These are phyloP conservation scores for Drosophila lacteicornis DNA, from an alignment of 1,140 invertebrate genomes.

Conservation along the genomic window DNA sequence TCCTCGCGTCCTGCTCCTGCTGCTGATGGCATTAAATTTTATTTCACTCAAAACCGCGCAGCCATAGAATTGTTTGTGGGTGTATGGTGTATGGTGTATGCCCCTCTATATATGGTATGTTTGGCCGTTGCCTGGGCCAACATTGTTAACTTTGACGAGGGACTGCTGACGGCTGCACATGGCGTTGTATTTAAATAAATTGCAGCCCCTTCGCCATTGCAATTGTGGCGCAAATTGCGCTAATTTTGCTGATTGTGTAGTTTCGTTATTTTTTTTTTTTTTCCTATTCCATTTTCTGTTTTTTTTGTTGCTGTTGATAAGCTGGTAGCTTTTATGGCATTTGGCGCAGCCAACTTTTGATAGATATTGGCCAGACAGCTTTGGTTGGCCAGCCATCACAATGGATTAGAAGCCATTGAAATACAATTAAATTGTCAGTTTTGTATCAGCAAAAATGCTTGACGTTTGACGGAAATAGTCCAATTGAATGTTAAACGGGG, in stretches of 20 bases:
- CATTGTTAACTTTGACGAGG: slow-evolving; percentile 57
- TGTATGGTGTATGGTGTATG: not conserved
- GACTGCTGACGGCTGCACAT: slow-evolving; percentile 55
- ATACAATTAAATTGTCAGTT: slow-evolving; percentile 37
- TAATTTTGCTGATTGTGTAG: slow-evolving; percentile 70
- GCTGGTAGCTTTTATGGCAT: slow-evolving; percentile 52
- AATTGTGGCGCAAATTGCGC: slow-evolving; percentile 74
- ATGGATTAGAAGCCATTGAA: slow-evolving; percentile 33
- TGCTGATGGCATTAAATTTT: slow-evolving; percentile 78
- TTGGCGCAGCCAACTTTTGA: slow-evolving; percentile 46
- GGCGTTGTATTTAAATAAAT: slow-evolving; percentile 69
- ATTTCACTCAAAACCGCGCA: slow-evolving; percentile 67
- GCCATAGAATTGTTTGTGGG: slow-evolving; percentile 48
- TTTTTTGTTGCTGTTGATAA: slow-evolving; percentile 28
- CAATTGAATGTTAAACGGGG: slow-evolving; percentile 4
- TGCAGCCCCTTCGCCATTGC: slow-evolving; percentile 55
- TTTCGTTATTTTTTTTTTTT: slow-evolving; percentile 47
- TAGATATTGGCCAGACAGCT: slow-evolving; percentile 60
- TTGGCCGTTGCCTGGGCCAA: slow-evolving; percentile 33
- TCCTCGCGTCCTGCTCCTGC: slow-evolving; percentile 7
- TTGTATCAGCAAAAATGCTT: not conserved
- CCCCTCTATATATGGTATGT: slow-evolving; percentile 1
- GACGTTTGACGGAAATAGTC: not conserved
- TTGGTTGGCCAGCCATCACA: slow-evolving; percentile 34
- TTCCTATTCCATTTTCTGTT: not conserved